Conservation (phyloP, 2,113 vertebrate species). For the Melanerpes formicivorus region DNA sequence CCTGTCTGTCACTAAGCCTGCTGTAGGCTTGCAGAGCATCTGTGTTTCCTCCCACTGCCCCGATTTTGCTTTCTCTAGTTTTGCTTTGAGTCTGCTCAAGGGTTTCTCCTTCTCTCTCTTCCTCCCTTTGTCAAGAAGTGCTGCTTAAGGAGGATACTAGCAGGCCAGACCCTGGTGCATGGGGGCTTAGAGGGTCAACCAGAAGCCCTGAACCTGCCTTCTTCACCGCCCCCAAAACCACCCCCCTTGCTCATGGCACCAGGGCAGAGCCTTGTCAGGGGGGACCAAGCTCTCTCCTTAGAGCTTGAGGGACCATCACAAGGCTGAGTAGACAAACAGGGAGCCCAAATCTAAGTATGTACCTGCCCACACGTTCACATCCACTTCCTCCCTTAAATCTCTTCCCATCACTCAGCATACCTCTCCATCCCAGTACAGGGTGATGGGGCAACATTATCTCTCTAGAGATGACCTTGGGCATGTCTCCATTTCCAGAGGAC, state of each 20-base stretch:
- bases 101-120: conserved; percentile 25
- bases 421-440: not conserved
- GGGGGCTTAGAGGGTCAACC: not conserved
- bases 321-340: not conserved
- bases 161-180: not conserved
- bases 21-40: not conserved
- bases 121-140: not conserved
- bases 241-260: not conserved
- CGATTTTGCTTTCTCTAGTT: conserved; percentile 64
- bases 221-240: not conserved
- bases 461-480: not conserved
- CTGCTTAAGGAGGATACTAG: not conserved
- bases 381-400: not conserved
- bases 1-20: not conserved
- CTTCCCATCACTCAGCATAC: not conserved
- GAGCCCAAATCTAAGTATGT: not conserved
- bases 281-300: rapidly evolving
- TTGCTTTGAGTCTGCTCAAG: conserved; percentile 45
- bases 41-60: not conserved
- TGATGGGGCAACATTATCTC: not conserved
- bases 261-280: not conserved
- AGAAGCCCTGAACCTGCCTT: not conserved
- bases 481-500: not conserved
- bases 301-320: rapidly evolving
- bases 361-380: not conserved